These are phyloP conservation scores for Aratinga solstitialis DNA, from an alignment of 2,797 vertebrate genomes.

Conservation along the genomic window DNA sequence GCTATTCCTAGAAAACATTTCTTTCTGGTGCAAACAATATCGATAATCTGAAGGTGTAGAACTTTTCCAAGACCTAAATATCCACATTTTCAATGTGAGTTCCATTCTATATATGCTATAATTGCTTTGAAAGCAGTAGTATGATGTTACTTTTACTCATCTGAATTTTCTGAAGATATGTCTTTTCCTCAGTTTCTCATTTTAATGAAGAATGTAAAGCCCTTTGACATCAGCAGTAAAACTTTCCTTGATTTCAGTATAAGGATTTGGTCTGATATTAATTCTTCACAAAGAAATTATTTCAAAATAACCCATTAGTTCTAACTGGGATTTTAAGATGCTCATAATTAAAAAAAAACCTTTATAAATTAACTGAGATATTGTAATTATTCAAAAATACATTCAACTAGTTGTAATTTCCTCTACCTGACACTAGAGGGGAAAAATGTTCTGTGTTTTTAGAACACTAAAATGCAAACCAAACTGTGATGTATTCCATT, in stretches of 20 bases:
- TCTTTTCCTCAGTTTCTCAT: background rate
- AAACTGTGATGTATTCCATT: conserved; percentile 3
- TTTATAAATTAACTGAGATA: background rate
- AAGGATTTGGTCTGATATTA: background rate
- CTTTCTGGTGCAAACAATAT: background rate
- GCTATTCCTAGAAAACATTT: background rate
- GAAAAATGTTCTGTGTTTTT: conserved; percentile 50
- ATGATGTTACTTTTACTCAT: background rate
- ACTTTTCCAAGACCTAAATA: background rate
- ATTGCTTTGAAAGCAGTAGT: background rate
- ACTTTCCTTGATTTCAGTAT: background rate
- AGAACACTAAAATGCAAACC: conserved; percentile 3
- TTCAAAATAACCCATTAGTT: background rate
- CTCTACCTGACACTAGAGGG: conserved; percentile 49
- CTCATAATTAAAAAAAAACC: background rate
- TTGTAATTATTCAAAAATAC: background rate
- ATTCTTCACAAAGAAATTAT: background rate
- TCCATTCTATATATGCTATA: background rate
- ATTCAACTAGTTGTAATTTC: conserved; percentile 34
- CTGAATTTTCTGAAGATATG: background rate
- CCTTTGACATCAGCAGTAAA: background rate
- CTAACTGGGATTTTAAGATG: background rate
- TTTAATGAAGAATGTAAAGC: background rate
- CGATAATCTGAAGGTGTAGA: background rate
- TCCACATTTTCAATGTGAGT: background rate